Evolutionary conservation across 2,888 invertebrate species (phyloP).

Genomic region (Tenthredo scrophulariae): DNA sequence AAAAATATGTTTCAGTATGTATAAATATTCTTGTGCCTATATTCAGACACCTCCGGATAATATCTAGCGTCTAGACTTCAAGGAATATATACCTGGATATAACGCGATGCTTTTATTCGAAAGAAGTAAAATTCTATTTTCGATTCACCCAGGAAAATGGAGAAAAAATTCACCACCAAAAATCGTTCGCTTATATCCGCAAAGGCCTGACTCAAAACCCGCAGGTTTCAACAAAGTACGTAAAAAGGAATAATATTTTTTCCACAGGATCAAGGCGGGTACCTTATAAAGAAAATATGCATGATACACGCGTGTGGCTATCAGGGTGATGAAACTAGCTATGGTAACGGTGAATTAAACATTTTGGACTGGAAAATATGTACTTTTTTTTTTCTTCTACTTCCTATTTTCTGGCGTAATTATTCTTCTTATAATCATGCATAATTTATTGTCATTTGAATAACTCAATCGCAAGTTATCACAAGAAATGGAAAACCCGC

Average conservation of each 20-base stretch:
- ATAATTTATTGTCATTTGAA: neutral
- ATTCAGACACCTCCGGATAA: neutral
- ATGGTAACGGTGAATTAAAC: neutral
- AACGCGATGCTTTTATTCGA: neutral
- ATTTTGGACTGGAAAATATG: neutral
- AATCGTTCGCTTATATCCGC: neutral
- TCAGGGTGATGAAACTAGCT: neutral
- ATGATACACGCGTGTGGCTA: neutral
- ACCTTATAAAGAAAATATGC: conserved; percentile 4
- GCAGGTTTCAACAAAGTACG: conserved; percentile 19
- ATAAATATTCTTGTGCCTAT: neutral
- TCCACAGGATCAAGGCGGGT: neutral
- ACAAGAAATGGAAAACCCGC: neutral
- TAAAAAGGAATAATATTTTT: conserved; percentile 11
- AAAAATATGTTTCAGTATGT: neutral
- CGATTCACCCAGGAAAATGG: conserved; percentile 8
- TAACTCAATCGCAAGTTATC: neutral
- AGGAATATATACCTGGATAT: neutral
- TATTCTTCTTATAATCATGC: neutral
- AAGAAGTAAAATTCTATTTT: conserved; percentile 17
- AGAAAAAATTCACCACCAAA: neutral
- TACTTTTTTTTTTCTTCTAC: neutral
- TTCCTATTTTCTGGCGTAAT: neutral
- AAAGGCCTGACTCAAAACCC: neutral
- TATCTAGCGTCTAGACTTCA: neutral